Conservation (phyloP, 2,113 vertebrate species). For the Colaptes auratus region DNA sequence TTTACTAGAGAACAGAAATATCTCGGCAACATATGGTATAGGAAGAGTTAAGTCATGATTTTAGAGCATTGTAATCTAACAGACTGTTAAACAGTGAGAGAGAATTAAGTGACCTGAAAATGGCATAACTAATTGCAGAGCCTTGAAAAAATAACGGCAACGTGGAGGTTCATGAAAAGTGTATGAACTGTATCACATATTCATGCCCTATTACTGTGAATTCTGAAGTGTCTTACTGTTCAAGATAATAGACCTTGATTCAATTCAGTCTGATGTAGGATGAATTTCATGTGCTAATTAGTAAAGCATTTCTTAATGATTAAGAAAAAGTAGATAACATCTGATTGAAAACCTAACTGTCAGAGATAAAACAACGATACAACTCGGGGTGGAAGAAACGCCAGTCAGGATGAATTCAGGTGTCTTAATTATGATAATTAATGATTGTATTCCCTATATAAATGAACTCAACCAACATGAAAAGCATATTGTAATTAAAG, state of each 20-base stretch:
- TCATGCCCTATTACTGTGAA: slow-evolving; percentile 81
- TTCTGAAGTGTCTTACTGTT: slow-evolving; percentile 82
- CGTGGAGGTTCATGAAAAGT: slow-evolving; percentile 81
- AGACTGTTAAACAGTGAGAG: slow-evolving; percentile 76
- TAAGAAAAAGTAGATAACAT: slow-evolving; percentile 80
- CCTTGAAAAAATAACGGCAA: slow-evolving; percentile 71
- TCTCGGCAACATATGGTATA: slow-evolving; percentile 6
- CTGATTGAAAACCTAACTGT: slow-evolving; percentile 79
- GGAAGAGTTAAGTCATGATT: slow-evolving; percentile 67
- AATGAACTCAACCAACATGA: slow-evolving; percentile 79
- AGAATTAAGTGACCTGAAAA: slow-evolving; percentile 81
- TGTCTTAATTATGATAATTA: slow-evolving; percentile 85
- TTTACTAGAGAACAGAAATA: slow-evolving; percentile 31
- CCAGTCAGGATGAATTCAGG: slow-evolving; percentile 78
- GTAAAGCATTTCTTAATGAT: slow-evolving; percentile 84
- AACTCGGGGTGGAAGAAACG: slow-evolving; percentile 71
- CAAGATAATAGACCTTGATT: slow-evolving; percentile 84
- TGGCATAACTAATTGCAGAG: slow-evolving; percentile 79
- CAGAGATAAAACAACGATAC: slow-evolving; percentile 81
- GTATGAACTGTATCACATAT: slow-evolving; percentile 82
- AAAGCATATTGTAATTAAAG: slow-evolving; percentile 82
- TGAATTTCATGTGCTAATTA: slow-evolving; percentile 84
- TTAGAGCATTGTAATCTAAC: slow-evolving; percentile 70
- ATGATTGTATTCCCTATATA: slow-evolving; percentile 79
- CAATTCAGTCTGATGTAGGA: slow-evolving; percentile 81